Evolutionary conservation across 2,797 vertebrate genomes (phyloP).

Genomic region (Prionace glauca): DNA sequence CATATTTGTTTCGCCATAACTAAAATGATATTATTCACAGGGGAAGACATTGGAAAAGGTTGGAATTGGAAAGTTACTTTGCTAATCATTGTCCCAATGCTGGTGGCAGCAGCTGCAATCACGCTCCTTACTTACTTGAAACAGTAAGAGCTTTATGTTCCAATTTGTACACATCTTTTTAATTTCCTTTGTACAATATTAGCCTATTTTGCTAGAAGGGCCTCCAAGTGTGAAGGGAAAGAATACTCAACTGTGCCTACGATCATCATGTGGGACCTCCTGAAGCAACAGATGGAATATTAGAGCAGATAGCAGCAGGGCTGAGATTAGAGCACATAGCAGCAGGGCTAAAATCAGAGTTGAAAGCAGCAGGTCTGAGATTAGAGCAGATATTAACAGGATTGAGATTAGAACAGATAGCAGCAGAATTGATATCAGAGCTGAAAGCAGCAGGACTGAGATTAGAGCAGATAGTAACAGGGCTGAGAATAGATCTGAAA

Average conservation of each 20-base stretch:
- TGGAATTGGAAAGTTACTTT: slow-evolving; percentile 44
- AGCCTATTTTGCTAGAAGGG: not conserved
- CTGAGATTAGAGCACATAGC: no score
- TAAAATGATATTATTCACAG: slow-evolving; percentile 43
- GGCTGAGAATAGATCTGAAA: no score
- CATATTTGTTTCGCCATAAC: not conserved
- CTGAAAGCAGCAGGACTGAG: no score
- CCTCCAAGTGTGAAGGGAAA: not conserved
- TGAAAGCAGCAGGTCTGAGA: no score
- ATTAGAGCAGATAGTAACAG: no score
- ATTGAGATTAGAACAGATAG: no score
- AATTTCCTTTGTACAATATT: slow-evolving; percentile 29
- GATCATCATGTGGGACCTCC: not conserved
- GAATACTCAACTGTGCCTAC: not conserved
- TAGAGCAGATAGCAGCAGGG: not conserved
- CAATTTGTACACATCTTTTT: not conserved
- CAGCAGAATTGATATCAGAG: no score
- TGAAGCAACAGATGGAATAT: not conserved
- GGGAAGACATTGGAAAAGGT: slow-evolving; percentile 41
- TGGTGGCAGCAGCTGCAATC: slow-evolving; percentile 48
- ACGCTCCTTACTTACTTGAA: slow-evolving; percentile 59
- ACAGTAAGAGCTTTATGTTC: slow-evolving; percentile 51
- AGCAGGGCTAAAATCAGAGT: no score
- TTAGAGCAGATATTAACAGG: no score
- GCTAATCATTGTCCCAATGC: slow-evolving; percentile 50